phyloP scores from a whole-genome alignment of 2,113 vertebrate species.

The Crotalus horridus region DNA sequence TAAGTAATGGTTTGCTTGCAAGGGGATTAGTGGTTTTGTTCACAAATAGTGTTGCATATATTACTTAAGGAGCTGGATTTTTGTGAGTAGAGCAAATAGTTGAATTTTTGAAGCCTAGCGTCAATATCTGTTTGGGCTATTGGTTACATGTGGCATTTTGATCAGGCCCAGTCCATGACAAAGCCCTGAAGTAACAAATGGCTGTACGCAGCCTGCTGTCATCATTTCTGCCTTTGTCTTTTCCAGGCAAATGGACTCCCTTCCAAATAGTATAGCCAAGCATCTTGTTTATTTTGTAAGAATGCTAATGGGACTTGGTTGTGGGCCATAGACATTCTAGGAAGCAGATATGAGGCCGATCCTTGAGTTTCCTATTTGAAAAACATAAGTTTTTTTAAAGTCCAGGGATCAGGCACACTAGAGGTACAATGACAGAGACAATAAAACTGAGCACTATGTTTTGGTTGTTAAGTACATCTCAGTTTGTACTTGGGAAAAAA shows the following conservation, averaged over 20 bases:
- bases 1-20: neutral
- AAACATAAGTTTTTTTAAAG: neutral
- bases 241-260: neutral
- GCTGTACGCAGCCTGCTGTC: neutral
- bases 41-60: neutral
- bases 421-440: neutral
- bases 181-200: neutral
- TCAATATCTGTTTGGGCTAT: neutral
- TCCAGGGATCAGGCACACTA: neutral
- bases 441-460: neutral
- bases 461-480: neutral
- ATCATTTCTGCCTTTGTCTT: neutral
- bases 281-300: neutral
- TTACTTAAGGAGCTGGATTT: neutral
- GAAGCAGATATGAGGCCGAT: neutral
- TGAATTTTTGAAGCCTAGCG: neutral
- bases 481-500: neutral
- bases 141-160: neutral
- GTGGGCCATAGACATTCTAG: neutral
- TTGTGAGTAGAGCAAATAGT: neutral
- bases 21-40: neutral
- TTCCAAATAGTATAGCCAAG: neutral
- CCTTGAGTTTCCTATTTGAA: neutral
- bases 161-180: neutral
- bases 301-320: neutral